Percentiles rank a stretch among this genome's conserved stretches.
Conservation (phyloP, 2,888 invertebrate species). For the Dasypolia templi region DNA sequence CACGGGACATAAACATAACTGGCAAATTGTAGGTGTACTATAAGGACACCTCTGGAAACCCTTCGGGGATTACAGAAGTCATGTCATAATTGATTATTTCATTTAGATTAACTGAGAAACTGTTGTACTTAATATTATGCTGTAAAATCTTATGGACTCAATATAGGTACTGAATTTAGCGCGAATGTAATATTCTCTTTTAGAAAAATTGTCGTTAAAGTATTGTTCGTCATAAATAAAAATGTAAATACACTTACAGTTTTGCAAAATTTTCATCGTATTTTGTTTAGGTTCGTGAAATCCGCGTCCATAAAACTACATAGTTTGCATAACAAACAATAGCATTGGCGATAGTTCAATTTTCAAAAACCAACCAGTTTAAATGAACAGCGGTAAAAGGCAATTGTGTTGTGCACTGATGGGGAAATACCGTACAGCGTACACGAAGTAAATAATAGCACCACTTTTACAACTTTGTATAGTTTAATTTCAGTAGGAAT, state of each 20-base stretch:
- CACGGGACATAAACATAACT: too few relatives aligned
- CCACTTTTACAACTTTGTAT: too few relatives aligned
- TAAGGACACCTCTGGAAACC: too few relatives aligned
- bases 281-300: slow-evolving; percentile 18
- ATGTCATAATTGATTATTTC: too few relatives aligned
- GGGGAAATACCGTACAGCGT: not conserved
- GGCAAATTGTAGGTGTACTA: too few relatives aligned
- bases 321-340: slow-evolving; percentile 43
- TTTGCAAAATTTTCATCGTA: slow-evolving; percentile 5
- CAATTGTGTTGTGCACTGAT: slow-evolving; percentile 20
- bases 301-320: slow-evolving; percentile 20
- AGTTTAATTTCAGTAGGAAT: too few relatives aligned
- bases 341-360: slow-evolving; percentile 38
- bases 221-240: too few relatives aligned
- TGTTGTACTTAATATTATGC: too few relatives aligned
- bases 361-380: slow-evolving; percentile 29
- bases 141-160: not conserved
- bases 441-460: too few relatives aligned
- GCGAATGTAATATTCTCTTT: not conserved
- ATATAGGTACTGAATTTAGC: not conserved
- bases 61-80: too few relatives aligned
- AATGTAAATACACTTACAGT: not conserved
- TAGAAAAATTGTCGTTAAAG: not conserved
- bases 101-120: too few relatives aligned
- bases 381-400: slow-evolving; percentile 31